Evolutionary conservation across 1,140 invertebrate species (phyloP).

Genomic region (Hylaeus anthracinus): DNA sequence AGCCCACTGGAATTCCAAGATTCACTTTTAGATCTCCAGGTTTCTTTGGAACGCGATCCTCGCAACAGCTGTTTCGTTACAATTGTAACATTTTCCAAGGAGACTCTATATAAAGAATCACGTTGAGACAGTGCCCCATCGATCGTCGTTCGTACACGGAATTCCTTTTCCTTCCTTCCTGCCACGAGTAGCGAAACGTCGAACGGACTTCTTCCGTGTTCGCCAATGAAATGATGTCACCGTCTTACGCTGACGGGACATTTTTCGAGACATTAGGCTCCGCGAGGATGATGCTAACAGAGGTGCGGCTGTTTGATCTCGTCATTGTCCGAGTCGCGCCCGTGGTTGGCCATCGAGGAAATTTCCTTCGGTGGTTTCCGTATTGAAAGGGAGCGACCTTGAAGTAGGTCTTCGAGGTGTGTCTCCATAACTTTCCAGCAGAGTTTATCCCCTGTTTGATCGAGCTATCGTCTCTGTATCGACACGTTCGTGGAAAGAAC

Average conservation of each 20-base stretch:
- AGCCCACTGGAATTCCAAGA: no score
- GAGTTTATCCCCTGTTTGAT: not conserved
- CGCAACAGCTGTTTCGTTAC: no score
- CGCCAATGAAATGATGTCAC: not conserved
- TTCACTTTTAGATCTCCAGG: no score
- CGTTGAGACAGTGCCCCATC: no score
- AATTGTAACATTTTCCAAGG: no score
- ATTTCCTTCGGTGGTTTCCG: slow-evolving; percentile 18
- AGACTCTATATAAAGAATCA: no score
- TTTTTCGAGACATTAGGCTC: slow-evolving; percentile 36
- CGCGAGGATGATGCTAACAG: slow-evolving; percentile 25
- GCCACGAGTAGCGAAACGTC: not conserved
- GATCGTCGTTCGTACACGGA: no score
- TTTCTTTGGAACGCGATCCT: no score
- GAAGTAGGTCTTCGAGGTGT: slow-evolving; percentile 11
- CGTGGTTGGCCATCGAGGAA: slow-evolving; percentile 19
- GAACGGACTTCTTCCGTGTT: not conserved
- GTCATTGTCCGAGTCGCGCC: slow-evolving; percentile 22
- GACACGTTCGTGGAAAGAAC: not conserved
- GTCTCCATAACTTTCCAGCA: not conserved
- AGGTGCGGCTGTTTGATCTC: slow-evolving; percentile 59
- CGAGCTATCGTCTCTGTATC: not conserved
- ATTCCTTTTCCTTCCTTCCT: not conserved
- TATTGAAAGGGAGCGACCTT: not conserved
- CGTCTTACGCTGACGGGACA: not conserved